Percentiles rank a stretch among this genome's conserved stretches.
Conservation (phyloP, 2,797 vertebrate species). For the Perodicticus potto region DNA sequence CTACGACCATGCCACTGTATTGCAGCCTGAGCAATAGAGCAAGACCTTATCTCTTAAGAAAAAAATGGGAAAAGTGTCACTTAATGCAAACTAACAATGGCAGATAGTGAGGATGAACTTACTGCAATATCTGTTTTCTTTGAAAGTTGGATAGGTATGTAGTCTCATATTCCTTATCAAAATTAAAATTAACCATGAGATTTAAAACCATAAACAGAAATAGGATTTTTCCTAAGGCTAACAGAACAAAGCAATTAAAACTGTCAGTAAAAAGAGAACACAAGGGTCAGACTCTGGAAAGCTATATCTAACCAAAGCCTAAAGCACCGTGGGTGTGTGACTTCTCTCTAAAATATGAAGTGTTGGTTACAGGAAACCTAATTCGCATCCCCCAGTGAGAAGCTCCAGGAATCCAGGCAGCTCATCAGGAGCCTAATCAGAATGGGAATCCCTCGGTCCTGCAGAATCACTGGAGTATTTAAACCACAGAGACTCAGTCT, state of each 20-base stretch:
- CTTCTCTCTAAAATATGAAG: not conserved
- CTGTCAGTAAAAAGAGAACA: not conserved
- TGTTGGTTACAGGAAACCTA: not conserved
- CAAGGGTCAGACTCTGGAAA: slow-evolving; percentile 14
- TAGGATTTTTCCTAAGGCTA: not conserved
- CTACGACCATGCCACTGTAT: no score
- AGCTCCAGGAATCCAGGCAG: not conserved
- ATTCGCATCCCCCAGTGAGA: slow-evolving; percentile 2
- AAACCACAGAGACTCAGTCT: slow-evolving; percentile 14
- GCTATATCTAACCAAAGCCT: not conserved
- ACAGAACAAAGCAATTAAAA: slow-evolving; percentile 31
- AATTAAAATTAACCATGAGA: not conserved
- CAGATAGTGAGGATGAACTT: not conserved
- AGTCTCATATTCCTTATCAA: not conserved
- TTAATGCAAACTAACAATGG: not conserved
- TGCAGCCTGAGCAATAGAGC: no score
- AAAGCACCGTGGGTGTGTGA: not conserved
- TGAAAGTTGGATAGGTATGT: not conserved
- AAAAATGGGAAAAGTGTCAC: not conserved
- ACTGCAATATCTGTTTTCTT: not conserved
- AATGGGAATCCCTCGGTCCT: slow-evolving; percentile 10
- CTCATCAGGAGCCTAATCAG: not conserved
- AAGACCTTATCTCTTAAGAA: no score
- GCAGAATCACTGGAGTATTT: not conserved
- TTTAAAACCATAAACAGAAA: not conserved